Base-by-base conservation (phyloP, 2,888 invertebrate genomes). In the Blomia tropicalis region DNA sequence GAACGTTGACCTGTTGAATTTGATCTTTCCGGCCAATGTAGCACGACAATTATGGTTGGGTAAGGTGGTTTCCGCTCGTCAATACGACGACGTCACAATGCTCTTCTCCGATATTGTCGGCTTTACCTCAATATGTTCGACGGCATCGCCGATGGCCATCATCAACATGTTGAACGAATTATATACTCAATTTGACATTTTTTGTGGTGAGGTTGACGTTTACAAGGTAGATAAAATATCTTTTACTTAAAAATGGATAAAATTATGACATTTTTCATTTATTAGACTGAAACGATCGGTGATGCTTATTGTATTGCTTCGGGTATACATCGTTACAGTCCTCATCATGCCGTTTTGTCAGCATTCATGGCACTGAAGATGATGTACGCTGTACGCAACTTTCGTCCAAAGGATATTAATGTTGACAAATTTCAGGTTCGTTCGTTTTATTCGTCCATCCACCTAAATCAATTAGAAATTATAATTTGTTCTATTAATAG, bases 291-390 rank as follows among this genome's bases (percentile, higher is more conserved):
- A 75, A 93, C 92, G 4, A 93, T 93, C 69, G 92, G 92, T 0
- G 92, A 93, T 73, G 92, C 92, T 0, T 93, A 93, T 71, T 92
- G 92, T 71, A 92, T 92, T 4, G 92, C 92, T 0, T 90, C 90
- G 62, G 92, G 92, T 0, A 77, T 93, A 5, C 92, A 92, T 74
- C 83, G 84, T 66, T 82, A 82, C 69, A 88, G 86, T 58, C 80
- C 80, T 43, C 88, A 87, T 62, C 92, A 93, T 73, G 91, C 92
- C 23, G 87, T 88, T 68, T 90, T 91, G 75, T 90, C 91, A 44
- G 88, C 90, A 2, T 92, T 91, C 91, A 93, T 93, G 92, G 88
- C 87, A 0, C 74, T 92, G 68, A 85, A 85, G 71, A 93, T 93
- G 92, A 27, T 92, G 63, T 83, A 87, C 69, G 87, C 86, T 0